These are phyloP conservation scores for Hassar affinis DNA, from an alignment of 2,113 vertebrate genomes.

Conservation along the genomic window DNA sequence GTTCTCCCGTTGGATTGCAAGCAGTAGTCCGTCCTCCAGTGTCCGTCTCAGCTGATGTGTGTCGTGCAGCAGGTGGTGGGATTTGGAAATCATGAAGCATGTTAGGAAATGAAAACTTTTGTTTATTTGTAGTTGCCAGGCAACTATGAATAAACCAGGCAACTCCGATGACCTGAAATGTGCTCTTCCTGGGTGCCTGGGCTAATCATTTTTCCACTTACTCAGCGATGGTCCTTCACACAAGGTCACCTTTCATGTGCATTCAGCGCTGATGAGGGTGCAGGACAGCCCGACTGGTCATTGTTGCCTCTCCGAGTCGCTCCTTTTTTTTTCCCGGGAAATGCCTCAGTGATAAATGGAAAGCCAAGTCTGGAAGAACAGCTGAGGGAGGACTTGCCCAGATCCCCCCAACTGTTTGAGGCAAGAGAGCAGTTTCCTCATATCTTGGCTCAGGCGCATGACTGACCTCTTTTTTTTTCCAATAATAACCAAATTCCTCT, in stretches of 20 bases:
- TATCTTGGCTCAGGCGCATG: slow-evolving; percentile 74
- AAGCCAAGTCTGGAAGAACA: slow-evolving; percentile 74
- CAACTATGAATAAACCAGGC: background rate
- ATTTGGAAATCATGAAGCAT: background rate
- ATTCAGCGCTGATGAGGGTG: slow-evolving; percentile 64
- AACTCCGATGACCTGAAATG: background rate
- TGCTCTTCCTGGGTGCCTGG: background rate
- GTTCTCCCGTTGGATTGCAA: too few relatives aligned
- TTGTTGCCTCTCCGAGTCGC: slow-evolving; percentile 58
- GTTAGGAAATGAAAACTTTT: background rate
- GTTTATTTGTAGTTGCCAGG: too few relatives aligned
- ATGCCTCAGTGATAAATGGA: slow-evolving; percentile 75
- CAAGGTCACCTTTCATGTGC: slow-evolving; percentile 67
- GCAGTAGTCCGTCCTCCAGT: too few relatives aligned
- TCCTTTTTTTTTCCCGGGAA: slow-evolving; percentile 68
- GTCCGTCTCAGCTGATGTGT: too few relatives aligned
- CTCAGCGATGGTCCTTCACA: slow-evolving; percentile 57
- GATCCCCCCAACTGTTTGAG: slow-evolving; percentile 67
- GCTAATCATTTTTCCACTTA: slow-evolving; percentile 17
- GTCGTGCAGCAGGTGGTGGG: background rate
- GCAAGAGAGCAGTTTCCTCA: slow-evolving; percentile 76
- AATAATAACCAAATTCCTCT: slow-evolving; percentile 72
- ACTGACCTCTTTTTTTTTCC: slow-evolving; percentile 76
- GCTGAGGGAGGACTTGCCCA: slow-evolving; percentile 74
- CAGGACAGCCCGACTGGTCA: slow-evolving; percentile 58